Conservation (phyloP, 2,113 vertebrate species). For the Tachysurus vachellii region DNA sequence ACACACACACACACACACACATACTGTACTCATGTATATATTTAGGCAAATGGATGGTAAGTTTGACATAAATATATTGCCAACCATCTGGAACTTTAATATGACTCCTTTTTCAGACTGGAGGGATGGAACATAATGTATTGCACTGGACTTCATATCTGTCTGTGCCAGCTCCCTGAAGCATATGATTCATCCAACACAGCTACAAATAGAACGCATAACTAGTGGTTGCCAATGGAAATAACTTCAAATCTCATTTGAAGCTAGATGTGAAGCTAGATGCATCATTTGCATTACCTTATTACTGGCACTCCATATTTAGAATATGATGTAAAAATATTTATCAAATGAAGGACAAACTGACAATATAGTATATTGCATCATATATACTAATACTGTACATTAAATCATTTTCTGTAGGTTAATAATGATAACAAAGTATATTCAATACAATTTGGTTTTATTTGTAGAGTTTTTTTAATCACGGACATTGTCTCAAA, state of each 20-base stretch:
- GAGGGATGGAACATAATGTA: not conserved
- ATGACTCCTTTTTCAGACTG: not conserved
- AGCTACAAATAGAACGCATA: not conserved
- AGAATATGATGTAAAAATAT: not conserved
- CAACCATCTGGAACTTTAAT: not conserved
- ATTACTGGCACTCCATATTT: not conserved
- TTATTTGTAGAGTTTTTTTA: too few species aligned
- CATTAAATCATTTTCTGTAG: not conserved
- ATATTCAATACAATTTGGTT: too few species aligned
- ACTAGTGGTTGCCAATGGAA: not conserved
- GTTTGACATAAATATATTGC: not conserved
- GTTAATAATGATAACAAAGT: not conserved
- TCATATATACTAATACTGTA: not conserved
- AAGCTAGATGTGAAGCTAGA: not conserved
- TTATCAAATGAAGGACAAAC: not conserved
- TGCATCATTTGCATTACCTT: not conserved
- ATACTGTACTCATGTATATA: not conserved
- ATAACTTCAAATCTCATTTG: not conserved
- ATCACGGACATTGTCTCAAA: too few species aligned
- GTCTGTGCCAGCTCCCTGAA: not conserved
- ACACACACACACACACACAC: too few species aligned
- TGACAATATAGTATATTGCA: not conserved
- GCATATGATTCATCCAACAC: not conserved
- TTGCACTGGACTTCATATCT: not conserved
- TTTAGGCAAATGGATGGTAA: not conserved